Conservation (phyloP, 2,113 vertebrate species). For the Dasyornis broadbenti region DNA sequence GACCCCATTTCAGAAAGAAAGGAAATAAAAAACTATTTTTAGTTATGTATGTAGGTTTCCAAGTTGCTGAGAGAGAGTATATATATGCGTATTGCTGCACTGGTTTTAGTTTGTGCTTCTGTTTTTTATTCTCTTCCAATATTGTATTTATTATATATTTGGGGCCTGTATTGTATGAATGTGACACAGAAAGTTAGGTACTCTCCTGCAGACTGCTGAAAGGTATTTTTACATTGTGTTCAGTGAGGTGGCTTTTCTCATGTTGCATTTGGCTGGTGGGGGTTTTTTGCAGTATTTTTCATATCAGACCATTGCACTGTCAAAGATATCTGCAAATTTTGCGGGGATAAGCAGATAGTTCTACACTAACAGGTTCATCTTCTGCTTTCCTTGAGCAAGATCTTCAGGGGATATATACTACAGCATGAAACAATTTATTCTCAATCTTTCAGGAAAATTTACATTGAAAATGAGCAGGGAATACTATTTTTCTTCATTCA, state of each 20-base stretch:
- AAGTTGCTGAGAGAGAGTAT: neutral
- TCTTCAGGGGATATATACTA: neutral
- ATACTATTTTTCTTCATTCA: neutral
- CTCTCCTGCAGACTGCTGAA: neutral
- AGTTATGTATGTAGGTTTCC: neutral
- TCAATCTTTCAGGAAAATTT: neutral
- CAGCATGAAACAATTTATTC: neutral
- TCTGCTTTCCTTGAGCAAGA: neutral
- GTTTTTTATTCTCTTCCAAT: neutral
- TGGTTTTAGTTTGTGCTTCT: neutral
- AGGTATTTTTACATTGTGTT: neutral
- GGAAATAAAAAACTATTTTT: neutral
- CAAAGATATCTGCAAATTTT: neutral
- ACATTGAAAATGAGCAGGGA: neutral
- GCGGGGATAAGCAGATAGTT: rapidly evolving
- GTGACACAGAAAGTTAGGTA: neutral
- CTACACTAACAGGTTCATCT: neutral
- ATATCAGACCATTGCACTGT: neutral
- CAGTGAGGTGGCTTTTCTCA: rapidly evolving
- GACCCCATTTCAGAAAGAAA: neutral
- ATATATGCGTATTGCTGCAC: rapidly evolving
- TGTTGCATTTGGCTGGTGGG: neutral
- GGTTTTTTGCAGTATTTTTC: neutral
- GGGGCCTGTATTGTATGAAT: too few relatives aligned
- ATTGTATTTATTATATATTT: neutral